phyloP scores from a whole-genome alignment of 2,113 vertebrate species.

The Chrysemys picta region DNA sequence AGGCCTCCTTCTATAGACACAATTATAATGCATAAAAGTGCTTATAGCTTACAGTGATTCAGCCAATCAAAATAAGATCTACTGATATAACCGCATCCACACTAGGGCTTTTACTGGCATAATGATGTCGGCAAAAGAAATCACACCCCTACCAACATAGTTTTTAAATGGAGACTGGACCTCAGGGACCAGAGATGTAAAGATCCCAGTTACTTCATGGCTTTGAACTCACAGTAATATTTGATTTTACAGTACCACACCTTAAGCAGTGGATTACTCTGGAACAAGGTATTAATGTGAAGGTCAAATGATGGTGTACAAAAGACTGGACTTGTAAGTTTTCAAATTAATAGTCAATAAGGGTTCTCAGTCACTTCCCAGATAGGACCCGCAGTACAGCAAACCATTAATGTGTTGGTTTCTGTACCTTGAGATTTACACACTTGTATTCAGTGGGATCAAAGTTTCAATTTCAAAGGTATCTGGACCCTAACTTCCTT shows the following conservation, averaged over 20 bases:
- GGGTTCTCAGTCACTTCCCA: not conserved
- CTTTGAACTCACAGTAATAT: slow-evolving; percentile 32
- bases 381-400: not conserved
- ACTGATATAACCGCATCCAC: not conserved
- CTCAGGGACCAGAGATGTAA: not conserved
- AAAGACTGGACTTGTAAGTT: not conserved
- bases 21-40: not conserved
- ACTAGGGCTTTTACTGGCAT: not conserved
- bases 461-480: not conserved
- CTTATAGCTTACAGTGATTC: not conserved
- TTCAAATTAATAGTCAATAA: not conserved
- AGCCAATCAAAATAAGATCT: not conserved
- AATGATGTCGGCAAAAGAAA: not conserved
- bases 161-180: not conserved
- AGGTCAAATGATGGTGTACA: not conserved
- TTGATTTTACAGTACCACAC: not conserved
- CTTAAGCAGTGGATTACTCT: not conserved
- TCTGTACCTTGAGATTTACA: not conserved
- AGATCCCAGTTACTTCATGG: not conserved
- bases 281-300: not conserved
- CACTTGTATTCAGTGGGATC: not conserved
- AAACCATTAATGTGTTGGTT: not conserved
- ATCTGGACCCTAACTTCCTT: not conserved
- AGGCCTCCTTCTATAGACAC: slow-evolving; percentile 21
- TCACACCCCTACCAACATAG: not conserved